Evolutionary conservation across 2,113 vertebrate genomes (phyloP).

Genomic region (Zonotrichia leucophrys): DNA sequence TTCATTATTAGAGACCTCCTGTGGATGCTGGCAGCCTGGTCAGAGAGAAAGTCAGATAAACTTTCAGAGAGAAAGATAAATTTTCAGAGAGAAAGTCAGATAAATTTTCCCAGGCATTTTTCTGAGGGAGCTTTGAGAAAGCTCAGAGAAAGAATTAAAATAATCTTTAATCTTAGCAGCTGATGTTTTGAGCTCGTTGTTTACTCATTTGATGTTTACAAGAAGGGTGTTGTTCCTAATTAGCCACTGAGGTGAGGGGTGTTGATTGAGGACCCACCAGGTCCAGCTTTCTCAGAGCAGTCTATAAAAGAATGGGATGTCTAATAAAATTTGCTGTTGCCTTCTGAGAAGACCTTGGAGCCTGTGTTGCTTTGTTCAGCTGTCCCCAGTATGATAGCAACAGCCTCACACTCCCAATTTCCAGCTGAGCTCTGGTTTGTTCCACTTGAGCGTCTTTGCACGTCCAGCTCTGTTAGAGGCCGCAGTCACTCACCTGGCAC

Average conservation of each 20-base stretch:
- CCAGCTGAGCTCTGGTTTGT: background rate
- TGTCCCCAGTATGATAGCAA: background rate
- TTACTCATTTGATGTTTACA: background rate
- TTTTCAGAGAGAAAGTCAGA: background rate
- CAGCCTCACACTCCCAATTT: background rate
- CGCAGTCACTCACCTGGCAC: accelerated
- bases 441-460: background rate
- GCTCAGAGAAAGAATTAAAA: background rate
- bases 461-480: accelerated
- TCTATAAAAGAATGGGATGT: background rate
- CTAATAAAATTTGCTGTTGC: background rate
- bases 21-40: background rate
- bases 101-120: background rate
- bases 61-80: background rate
- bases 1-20: accelerated
- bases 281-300: background rate
- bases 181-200: background rate
- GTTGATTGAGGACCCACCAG: background rate
- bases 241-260: background rate
- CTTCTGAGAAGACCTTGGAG: background rate
- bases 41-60: background rate
- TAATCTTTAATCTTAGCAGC: background rate
- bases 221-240: background rate
- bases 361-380: background rate
- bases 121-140: background rate